phyloP scores from a whole-genome alignment of 1,140 invertebrate genomes.

The Pemphigus obesinymphae region DNA sequence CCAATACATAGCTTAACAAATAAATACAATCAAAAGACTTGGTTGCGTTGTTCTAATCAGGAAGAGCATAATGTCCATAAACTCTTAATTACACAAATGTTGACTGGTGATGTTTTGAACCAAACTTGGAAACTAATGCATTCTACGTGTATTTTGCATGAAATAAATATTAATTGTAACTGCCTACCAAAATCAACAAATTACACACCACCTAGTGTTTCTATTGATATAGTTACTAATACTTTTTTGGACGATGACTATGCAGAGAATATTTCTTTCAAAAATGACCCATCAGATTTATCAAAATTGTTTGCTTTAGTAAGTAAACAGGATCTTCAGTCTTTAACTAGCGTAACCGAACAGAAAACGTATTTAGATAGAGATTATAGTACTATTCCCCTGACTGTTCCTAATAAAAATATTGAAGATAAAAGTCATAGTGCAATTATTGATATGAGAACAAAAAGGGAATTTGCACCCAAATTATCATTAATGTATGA shows the following conservation, averaged over 20 bases:
- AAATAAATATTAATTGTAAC: constrained; percentile 73
- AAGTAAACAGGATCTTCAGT: background rate
- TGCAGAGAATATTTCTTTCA: background rate
- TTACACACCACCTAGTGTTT: too few species aligned
- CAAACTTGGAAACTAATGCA: constrained; percentile 73
- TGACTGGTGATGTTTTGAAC: constrained; percentile 78
- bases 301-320: background rate
- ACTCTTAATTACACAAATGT: constrained; percentile 91
- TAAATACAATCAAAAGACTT: constrained; percentile 61
- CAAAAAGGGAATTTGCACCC: constrained; percentile 49
- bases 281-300: background rate
- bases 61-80: constrained; percentile 76
- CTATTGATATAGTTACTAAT: background rate
- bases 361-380: background rate
- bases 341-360: too few species aligned
- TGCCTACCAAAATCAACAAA: constrained; percentile 58
- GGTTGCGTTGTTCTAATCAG: constrained; percentile 82
- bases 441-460: background rate
- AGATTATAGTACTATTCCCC: background rate
- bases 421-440: background rate
- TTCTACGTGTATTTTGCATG: constrained; percentile 69
- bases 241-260: background rate
- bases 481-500: constrained; percentile 52
- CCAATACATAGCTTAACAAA: background rate
- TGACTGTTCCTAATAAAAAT: background rate